These are phyloP conservation scores for Rattus rattus DNA, from an alignment of 2,113 vertebrate genomes.

Conservation along the genomic window DNA sequence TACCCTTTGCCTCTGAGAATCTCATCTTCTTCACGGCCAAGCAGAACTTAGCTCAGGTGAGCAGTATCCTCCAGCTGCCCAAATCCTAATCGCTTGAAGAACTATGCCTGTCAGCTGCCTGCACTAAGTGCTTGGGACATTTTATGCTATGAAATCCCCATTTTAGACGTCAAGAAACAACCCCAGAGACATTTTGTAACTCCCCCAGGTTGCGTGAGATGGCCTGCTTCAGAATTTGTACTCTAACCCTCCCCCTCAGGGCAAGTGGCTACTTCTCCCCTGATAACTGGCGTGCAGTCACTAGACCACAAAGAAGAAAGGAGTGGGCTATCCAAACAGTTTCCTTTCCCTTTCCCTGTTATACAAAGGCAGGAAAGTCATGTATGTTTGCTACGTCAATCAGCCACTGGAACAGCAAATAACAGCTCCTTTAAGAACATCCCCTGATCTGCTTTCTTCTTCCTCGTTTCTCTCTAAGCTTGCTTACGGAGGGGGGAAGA, in stretches of 20 bases:
- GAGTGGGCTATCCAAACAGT: not conserved
- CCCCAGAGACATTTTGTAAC: constrained; percentile 14
- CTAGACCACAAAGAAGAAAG: not conserved
- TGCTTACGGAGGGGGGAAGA: not conserved
- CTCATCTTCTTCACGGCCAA: constrained; percentile 17
- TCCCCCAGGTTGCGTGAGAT: not conserved
- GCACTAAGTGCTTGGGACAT: not conserved
- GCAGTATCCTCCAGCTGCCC: not conserved
- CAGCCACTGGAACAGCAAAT: constrained; percentile 27
- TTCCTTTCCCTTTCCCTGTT: constrained; percentile 51
- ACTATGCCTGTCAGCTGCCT: not conserved
- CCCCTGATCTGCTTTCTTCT: not conserved
- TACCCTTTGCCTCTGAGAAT: not conserved
- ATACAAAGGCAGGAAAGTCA: constrained; percentile 11
- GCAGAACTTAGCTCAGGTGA: not conserved
- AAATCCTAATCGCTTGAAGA: not conserved
- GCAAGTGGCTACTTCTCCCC: not conserved
- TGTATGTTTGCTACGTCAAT: constrained; percentile 16
- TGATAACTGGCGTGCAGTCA: constrained; percentile 9
- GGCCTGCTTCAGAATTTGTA: not conserved
- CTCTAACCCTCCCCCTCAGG: not conserved
- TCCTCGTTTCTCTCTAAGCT: constrained; percentile 13
- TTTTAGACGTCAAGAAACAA: constrained; percentile 39
- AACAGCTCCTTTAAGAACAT: constrained; percentile 33
- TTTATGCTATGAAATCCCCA: not conserved